These are phyloP conservation scores for Gryllus bimaculatus DNA, from an alignment of 1,140 invertebrate genomes.

Conservation along the genomic window DNA sequence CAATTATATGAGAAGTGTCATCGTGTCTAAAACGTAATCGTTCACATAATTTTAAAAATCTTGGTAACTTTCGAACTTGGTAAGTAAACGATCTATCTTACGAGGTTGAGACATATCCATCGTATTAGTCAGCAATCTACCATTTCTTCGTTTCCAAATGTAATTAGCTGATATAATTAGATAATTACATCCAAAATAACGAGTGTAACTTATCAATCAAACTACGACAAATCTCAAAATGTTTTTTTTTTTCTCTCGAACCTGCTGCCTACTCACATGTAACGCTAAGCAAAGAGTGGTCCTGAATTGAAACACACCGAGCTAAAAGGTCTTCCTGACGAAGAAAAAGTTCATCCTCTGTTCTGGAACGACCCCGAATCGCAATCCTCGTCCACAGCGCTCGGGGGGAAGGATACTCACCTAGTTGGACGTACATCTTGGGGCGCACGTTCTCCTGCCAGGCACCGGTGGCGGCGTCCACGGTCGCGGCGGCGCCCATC, in stretches of 20 bases:
- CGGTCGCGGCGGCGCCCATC: not conserved
- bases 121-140: not conserved
- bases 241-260: not conserved
- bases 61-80: not conserved
- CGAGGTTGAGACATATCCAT: not conserved
- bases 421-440: conserved; percentile 78
- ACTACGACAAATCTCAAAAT: not conserved
- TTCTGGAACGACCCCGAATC: too few relatives aligned
- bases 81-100: not conserved
- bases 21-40: not conserved
- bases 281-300: not conserved
- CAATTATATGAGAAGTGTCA: not conserved
- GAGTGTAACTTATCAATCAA: not conserved
- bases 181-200: too few relatives aligned
- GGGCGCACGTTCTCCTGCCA: conserved; percentile 81
- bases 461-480: conserved; percentile 9
- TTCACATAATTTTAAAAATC: not conserved
- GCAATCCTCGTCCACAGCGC: not conserved
- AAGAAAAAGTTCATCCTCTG: not conserved
- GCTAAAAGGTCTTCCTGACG: not conserved
- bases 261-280: not conserved
- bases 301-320: not conserved
- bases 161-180: not conserved
- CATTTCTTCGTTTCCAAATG: not conserved
- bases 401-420: conserved; percentile 43